Conservation (phyloP, 2,888 invertebrate species). For the Oscheius myriophilus region DNA sequence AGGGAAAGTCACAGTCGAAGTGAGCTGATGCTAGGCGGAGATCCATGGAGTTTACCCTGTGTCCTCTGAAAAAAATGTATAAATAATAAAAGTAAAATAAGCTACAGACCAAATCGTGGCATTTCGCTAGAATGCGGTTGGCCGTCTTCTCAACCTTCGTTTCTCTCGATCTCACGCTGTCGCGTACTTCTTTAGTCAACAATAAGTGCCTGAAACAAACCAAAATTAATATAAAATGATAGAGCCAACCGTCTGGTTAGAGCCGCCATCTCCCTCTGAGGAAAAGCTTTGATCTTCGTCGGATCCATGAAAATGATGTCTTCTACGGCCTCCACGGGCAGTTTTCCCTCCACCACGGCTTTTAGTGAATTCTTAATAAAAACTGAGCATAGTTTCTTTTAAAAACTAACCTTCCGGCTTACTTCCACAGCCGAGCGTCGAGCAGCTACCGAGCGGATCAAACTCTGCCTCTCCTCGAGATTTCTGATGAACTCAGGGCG, state of each 20-base stretch:
- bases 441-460: constrained; percentile 4
- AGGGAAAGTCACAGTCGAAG: too few relatives aligned
- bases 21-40: too few relatives aligned
- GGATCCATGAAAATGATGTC: constrained; percentile 15
- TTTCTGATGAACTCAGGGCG: constrained; percentile 22
- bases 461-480: constrained; percentile 1
- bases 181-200: constrained; percentile 6
- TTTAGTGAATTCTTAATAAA: too few relatives aligned
- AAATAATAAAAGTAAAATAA: too few relatives aligned
- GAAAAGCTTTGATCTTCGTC: constrained; percentile 18
- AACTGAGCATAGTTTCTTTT: too few relatives aligned
- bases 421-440: constrained; percentile 7
- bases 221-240: not conserved
- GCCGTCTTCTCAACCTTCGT: not conserved
- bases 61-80: too few relatives aligned
- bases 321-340: not conserved
- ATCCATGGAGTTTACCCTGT: too few relatives aligned
- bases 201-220: constrained; percentile 12
- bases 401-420: constrained; percentile 14
- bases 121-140: constrained; percentile 16
- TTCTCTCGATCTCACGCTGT: not conserved
- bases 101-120: too few relatives aligned
- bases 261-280: constrained; percentile 21
- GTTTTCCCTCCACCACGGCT: too few relatives aligned
- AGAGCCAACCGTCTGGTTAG: constrained; percentile 12